These are phyloP conservation scores for Cyphomyrus discorhynchus DNA, from an alignment of 2,113 vertebrate species.

Conservation along the genomic window DNA sequence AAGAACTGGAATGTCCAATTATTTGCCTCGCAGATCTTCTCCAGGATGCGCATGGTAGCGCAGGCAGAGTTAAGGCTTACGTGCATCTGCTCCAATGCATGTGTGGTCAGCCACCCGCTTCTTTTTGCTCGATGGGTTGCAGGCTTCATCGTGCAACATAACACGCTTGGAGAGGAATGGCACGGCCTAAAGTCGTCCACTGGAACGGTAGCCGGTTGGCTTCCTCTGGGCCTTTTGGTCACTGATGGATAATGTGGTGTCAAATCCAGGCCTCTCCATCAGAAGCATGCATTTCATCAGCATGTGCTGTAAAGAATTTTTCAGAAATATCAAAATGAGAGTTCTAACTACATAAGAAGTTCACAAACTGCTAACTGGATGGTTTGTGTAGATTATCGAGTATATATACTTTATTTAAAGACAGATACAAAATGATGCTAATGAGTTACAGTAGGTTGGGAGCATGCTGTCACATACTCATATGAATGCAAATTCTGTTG, in stretches of 20 bases:
- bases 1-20: neutral
- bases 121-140: neutral
- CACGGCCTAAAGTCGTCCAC: neutral
- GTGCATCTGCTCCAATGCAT: neutral
- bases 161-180: neutral
- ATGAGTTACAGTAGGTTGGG: neutral
- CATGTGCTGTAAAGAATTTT: neutral
- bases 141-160: neutral
- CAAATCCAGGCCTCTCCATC: neutral
- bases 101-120: neutral
- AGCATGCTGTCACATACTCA: neutral
- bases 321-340: neutral
- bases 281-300: neutral
- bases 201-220: neutral
- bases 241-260: neutral
- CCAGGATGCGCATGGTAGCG: neutral
- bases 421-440: neutral
- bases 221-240: neutral
- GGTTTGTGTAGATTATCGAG: neutral
- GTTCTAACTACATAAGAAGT: neutral
- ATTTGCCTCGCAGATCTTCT: neutral
- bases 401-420: neutral
- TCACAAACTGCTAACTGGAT: neutral
- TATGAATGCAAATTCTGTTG: neutral
- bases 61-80: neutral